Conservation (phyloP, 2,797 vertebrate genomes). For the Sciurus carolinensis region DNA sequence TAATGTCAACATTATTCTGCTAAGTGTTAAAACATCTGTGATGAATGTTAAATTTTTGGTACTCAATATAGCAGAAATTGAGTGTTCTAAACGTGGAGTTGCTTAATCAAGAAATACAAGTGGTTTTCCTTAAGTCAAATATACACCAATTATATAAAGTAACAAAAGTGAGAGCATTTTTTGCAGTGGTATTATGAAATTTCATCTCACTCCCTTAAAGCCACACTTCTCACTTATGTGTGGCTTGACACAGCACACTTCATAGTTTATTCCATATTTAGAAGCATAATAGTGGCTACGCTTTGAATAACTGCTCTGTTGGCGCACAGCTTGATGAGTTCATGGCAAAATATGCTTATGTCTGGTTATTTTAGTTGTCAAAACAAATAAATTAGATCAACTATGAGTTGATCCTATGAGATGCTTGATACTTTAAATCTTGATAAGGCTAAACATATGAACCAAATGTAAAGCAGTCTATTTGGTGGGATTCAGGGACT, state of each 20-base stretch:
- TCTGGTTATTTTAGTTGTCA: conserved; percentile 34
- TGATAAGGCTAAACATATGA: conserved; percentile 1
- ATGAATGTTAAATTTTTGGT: conserved; percentile 64
- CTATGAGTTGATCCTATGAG: conserved; percentile 9
- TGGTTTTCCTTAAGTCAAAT: neutral
- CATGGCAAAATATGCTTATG: neutral
- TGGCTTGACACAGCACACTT: neutral
- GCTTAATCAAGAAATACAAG: conserved; percentile 57
- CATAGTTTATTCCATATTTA: neutral
- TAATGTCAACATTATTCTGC: conserved; percentile 74
- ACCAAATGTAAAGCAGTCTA: neutral
- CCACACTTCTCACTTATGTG: neutral
- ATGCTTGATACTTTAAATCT: neutral
- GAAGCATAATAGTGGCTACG: neutral
- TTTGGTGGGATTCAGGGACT: neutral
- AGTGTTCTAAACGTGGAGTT: conserved; percentile 6
- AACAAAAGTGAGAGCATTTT: neutral
- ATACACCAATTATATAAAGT: neutral
- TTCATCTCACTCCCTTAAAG: neutral
- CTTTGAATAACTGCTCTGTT: neutral
- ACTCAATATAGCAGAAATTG: conserved; percentile 16
- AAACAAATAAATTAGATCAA: conserved; percentile 34
- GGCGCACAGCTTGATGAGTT: neutral
- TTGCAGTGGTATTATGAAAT: neutral
- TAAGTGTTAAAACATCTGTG: conserved; percentile 55